These are phyloP conservation scores for Nansenia antarctica DNA, from an alignment of 2,113 vertebrate species.

Conservation along the genomic window DNA sequence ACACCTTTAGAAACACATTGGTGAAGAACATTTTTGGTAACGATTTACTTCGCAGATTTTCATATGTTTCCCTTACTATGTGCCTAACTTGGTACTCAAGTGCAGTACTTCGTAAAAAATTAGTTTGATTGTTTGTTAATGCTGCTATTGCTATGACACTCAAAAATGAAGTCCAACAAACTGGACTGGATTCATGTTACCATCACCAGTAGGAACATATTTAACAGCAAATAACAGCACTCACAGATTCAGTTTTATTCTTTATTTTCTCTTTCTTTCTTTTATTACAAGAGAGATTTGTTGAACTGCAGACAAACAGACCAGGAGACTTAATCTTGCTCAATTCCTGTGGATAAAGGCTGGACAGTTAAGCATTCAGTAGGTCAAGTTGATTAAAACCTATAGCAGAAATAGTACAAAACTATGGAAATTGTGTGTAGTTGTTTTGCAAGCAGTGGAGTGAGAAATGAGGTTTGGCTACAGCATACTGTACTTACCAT, in stretches of 20 bases:
- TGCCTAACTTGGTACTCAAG: no score
- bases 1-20: no score
- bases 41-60: no score
- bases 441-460: neutral
- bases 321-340: constrained; percentile 77
- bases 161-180: neutral
- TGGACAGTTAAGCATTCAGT: constrained; percentile 78
- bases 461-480: neutral
- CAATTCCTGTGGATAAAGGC: constrained; percentile 88
- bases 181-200: neutral
- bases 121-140: neutral
- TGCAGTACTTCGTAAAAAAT: no score
- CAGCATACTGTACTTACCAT: constrained; percentile 39
- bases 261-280: constrained; percentile 86
- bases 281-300: constrained; percentile 79
- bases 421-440: neutral
- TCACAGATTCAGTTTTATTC: constrained; percentile 82
- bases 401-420: constrained; percentile 12
- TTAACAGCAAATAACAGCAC: constrained; percentile 81
- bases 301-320: constrained; percentile 41
- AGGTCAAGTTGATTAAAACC: constrained; percentile 13
- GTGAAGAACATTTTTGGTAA: no score
- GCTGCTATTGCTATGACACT: neutral
- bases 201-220: constrained; percentile 11
- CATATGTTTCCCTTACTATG: no score